Base-by-base conservation (phyloP, 2,113 vertebrate genomes). In the Nothoprocta perdicaria region DNA sequence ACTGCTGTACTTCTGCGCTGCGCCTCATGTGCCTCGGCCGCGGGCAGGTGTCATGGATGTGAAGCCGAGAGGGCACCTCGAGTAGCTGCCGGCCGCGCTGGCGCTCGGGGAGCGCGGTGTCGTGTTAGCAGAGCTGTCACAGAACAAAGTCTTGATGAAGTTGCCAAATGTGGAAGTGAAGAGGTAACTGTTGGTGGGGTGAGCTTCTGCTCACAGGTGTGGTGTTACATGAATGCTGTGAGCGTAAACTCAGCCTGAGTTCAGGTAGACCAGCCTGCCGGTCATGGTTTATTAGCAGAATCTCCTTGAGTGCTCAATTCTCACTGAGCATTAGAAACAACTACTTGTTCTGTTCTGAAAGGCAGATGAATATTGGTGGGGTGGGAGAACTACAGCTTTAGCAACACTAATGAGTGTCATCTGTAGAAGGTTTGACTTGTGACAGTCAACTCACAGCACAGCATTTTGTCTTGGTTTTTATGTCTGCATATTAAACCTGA, bases 1-100 rank as follows among this genome's bases (percentile, higher is more conserved):
- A 94, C 79, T 95, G 83, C 89, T 91, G 96, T 96, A 96, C 96
- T 97, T 95, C 95, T 93, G 96, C 97, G 50, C 95, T 87, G 97
- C 95, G 73, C 98, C 98, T 95, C 77, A 94, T 0, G 95, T 97
- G 98, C 97, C 98, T 98, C 97, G 2, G 4, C 80, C 80, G 38
- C 11, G 67, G 97, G 96, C 94, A 68, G 80, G 97, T 94, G 95
- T 80, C 58, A 33, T 26, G 66, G 3, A 35, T 29, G 80, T 27
- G 80, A 80, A 86, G 89, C 19, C 82, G 76, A 45, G 57, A 71
- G 90, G 94, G 96, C 97, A 96, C 96, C 97, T 97, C 95, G 93
- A 96, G 89, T 68, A 96, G 96, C 96, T 94, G 97, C 94, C 93
- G 38, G 80, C 94, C 95, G 94, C 94, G 94, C 80, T 89, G 86